Percentiles rank a stretch among this genome's conserved stretches.
phyloP scores from a whole-genome alignment of 2,113 vertebrate genomes.

The Mormoops blainvillei region DNA sequence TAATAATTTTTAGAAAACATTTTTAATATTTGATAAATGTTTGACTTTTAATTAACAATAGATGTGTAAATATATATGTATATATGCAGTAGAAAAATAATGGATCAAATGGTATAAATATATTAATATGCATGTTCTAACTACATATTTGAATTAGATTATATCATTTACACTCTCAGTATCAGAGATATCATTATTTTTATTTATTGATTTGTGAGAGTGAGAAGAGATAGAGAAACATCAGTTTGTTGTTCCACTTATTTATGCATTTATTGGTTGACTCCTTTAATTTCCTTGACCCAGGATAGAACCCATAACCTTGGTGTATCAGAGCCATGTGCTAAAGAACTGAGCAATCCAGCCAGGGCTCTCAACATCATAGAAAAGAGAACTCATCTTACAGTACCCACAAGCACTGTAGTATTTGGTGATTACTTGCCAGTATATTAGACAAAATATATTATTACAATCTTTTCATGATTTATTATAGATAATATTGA shows the following conservation, averaged over 20 bases:
- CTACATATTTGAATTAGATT: constrained; percentile 9
- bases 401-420: neutral
- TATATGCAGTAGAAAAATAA: neutral
- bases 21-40: neutral
- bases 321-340: no score
- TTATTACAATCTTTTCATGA: neutral
- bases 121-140: neutral
- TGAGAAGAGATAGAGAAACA: no score
- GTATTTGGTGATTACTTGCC: neutral
- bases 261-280: no score
- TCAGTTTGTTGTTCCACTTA: no score
- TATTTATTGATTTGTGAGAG: no score
- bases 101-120: neutral
- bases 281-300: no score
- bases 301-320: no score
- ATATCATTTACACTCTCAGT: neutral
- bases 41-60: neutral
- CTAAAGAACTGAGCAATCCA: no score
- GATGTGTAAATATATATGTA: neutral
- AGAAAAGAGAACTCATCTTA: neutral
- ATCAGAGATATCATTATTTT: neutral
- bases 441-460: neutral
- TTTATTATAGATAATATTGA: constrained; percentile 1
- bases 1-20: neutral
- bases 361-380: no score